Conservation (phyloP, 2,113 vertebrate genomes). For the Etia nguti region DNA sequence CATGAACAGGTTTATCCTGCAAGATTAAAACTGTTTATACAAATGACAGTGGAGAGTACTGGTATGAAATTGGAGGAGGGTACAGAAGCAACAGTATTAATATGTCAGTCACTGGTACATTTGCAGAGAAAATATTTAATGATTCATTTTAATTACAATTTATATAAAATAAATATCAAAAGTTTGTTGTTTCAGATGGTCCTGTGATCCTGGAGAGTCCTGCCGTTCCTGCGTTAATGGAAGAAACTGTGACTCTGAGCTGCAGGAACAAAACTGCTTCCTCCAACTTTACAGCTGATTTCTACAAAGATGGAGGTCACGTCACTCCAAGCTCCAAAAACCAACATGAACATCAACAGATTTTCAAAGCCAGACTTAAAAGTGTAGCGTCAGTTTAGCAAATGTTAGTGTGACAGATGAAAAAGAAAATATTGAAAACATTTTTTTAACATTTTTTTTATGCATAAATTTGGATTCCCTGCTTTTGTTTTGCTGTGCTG, state of each 20-base stretch:
- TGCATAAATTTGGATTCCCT: background rate
- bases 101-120: accelerated
- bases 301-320: background rate
- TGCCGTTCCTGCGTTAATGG: too few relatives aligned
- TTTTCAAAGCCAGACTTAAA: background rate
- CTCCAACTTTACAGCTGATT: background rate
- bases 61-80: background rate
- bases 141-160: background rate
- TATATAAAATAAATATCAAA: background rate
- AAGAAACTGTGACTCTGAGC: background rate
- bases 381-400: background rate
- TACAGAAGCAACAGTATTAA: background rate
- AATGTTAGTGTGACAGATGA: too few relatives aligned
- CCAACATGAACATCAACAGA: background rate
- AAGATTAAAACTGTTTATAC: background rate
- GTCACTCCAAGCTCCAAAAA: background rate
- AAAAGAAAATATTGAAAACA: too few relatives aligned
- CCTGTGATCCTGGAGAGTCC: too few relatives aligned
- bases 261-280: background rate
- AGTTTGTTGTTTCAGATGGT: too few relatives aligned
- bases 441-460: too few relatives aligned
- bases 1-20: background rate
- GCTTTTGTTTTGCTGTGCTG: background rate
- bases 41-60: background rate
- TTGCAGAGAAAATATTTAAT: background rate